Evolutionary conservation across 2,888 invertebrate genomes (phyloP).

Genomic region (Sarcophaga carnaria): DNA sequence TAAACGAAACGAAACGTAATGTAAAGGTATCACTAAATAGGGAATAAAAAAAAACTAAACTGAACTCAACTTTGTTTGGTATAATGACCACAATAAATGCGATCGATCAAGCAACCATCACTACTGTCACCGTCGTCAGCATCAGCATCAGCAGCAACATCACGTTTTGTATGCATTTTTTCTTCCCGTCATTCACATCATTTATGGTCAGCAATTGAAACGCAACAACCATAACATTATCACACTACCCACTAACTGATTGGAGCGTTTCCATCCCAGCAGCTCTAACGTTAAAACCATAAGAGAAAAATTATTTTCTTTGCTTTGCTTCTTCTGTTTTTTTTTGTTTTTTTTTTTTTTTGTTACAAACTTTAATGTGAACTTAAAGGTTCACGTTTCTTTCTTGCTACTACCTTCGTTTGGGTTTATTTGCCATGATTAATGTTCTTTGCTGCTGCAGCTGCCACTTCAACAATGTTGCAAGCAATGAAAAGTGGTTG

Average conservation of each 20-base stretch:
- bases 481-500: conserved; percentile 9
- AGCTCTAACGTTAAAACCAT: too few relatives aligned
- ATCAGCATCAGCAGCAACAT: conserved; percentile 13
- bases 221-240: conserved; percentile 53
- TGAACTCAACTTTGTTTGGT: conserved; percentile 35
- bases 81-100: conserved; percentile 57
- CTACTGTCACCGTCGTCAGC: conserved; percentile 12
- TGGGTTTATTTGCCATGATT: conserved; percentile 8
- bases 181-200: conserved; percentile 2
- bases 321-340: neutral
- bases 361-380: conserved; percentile 15
- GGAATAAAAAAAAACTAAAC: neutral
- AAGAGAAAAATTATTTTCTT: neutral
- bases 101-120: neutral
- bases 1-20: neutral
- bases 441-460: conserved; percentile 1
- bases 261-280: neutral
- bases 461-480: conserved; percentile 17
- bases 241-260: conserved; percentile 23
- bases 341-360: neutral
- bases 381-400: conserved; percentile 1
- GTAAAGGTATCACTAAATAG: neutral
- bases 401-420: neutral
- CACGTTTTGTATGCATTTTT: neutral
- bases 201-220: conserved; percentile 48